Percentiles rank a stretch among this genome's conserved stretches.
phyloP scores from a whole-genome alignment of 1,140 invertebrate genomes.

The Euwallacea fornicatus region DNA sequence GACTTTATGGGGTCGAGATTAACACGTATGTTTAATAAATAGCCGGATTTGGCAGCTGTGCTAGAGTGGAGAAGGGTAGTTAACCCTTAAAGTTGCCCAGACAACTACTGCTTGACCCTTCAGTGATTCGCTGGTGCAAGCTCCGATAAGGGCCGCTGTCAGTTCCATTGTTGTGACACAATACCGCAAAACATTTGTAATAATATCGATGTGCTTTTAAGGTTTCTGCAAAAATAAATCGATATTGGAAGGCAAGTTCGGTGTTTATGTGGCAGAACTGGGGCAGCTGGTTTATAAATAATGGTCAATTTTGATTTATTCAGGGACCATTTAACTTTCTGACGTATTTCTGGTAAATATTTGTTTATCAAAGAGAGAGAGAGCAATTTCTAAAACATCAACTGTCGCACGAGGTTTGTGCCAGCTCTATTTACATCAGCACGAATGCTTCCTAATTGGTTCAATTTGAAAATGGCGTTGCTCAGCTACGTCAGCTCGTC shows the following conservation, averaged over 20 bases:
- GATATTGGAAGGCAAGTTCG: conserved; percentile 36
- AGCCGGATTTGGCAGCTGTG: conserved; percentile 50
- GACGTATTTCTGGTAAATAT: neutral
- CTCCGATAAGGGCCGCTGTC: conserved; percentile 17
- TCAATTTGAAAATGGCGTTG: neutral
- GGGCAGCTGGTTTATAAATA: neutral
- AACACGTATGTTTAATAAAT: conserved; percentile 53
- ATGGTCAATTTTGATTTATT: neutral
- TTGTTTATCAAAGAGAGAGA: neutral
- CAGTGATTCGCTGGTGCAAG: neutral
- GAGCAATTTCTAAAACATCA: neutral
- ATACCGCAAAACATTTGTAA: conserved; percentile 47
- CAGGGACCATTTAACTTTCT: neutral
- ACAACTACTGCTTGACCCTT: neutral
- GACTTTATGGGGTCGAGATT: conserved; percentile 44
- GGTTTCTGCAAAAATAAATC: conserved; percentile 42
- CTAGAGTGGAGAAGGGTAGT: conserved; percentile 43
- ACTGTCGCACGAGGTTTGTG: too few relatives aligned
- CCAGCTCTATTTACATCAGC: too few relatives aligned
- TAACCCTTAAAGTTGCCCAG: conserved; percentile 37
- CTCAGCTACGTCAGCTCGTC: neutral
- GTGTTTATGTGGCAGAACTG: conserved; percentile 18
- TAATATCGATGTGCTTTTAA: conserved; percentile 49
- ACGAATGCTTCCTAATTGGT: too few relatives aligned
- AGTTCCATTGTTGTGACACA: conserved; percentile 44